These are phyloP conservation scores for Aphelinus certus DNA, from an alignment of 1,140 invertebrate species.

Conservation along the genomic window DNA sequence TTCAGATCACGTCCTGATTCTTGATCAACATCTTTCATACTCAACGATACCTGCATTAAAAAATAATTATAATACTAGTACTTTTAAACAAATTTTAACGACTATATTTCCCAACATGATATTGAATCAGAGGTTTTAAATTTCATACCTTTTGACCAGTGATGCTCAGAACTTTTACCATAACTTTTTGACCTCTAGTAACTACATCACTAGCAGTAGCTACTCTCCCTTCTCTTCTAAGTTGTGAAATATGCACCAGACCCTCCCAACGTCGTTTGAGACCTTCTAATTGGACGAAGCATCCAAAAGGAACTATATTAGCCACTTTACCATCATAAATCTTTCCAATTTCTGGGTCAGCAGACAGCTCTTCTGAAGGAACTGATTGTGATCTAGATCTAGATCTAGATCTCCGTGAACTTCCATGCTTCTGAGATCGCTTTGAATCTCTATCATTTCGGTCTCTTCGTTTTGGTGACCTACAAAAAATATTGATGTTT, in stretches of 20 bases:
- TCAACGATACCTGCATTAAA: slow-evolving; percentile 76
- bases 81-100: background rate
- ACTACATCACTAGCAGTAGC: slow-evolving; percentile 96
- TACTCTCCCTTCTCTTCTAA: slow-evolving; percentile 91
- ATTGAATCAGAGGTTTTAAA: background rate
- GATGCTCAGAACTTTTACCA: slow-evolving; percentile 88
- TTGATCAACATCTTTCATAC: slow-evolving; percentile 99
- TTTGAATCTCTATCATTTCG: slow-evolving; percentile 43
- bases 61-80: background rate
- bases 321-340: slow-evolving; percentile 95
- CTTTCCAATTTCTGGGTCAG: slow-evolving; percentile 69
- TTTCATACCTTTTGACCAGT: slow-evolving; percentile 83
- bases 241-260: slow-evolving; percentile 96
- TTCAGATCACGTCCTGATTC: slow-evolving; percentile 94
- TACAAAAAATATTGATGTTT: too few relatives aligned
- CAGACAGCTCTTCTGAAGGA: slow-evolving; percentile 56
- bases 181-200: slow-evolving; percentile 86
- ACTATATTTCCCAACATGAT: slow-evolving; percentile 8
- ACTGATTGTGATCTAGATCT: slow-evolving; percentile 49
- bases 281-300: slow-evolving; percentile 96
- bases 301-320: slow-evolving; percentile 96
- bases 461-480: slow-evolving; percentile 47
- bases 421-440: slow-evolving; percentile 40
- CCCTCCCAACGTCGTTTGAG: slow-evolving; percentile 91
- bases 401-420: slow-evolving; percentile 55